These are phyloP conservation scores for Chamaea fasciata DNA, from an alignment of 2,113 vertebrate genomes.

Conservation along the genomic window DNA sequence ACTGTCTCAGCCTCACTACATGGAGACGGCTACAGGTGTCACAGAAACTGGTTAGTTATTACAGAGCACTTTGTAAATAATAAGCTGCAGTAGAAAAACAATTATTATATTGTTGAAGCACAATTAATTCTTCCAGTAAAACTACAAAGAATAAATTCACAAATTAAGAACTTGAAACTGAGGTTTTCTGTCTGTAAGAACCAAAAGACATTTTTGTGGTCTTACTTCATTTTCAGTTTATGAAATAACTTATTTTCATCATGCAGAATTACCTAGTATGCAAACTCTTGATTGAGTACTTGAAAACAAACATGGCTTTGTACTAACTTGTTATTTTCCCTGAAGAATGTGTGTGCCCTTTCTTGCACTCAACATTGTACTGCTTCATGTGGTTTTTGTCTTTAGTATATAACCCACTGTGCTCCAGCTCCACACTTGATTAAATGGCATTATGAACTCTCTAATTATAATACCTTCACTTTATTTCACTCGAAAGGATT, in stretches of 20 bases:
- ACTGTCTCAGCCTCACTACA: neutral
- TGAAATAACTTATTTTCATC: neutral
- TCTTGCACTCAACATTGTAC: neutral
- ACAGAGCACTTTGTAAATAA: neutral
- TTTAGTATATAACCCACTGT: neutral
- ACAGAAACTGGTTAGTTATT: neutral
- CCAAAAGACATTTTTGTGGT: constrained; percentile 13
- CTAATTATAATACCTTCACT: constrained; percentile 30
- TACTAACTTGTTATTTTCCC: constrained; percentile 31
- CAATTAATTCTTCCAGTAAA: constrained; percentile 5
- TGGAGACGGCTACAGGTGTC: neutral
- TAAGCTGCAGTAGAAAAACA: neutral
- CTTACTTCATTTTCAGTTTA: neutral
- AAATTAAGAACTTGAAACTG: neutral
- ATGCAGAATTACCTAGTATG: neutral
- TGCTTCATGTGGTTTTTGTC: constrained; percentile 50
- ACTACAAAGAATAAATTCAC: neutral
- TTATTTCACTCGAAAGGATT: neutral
- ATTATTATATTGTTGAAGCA: neutral
- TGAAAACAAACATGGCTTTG: constrained; percentile 34
- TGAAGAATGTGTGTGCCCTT: constrained; percentile 5
- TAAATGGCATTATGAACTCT: constrained; percentile 31
- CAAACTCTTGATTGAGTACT: neutral
- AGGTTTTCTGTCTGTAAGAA: neutral
- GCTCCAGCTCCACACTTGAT: constrained; percentile 20